phyloP scores from a whole-genome alignment of 2,113 vertebrate genomes.

The Capreolus pygargus region DNA sequence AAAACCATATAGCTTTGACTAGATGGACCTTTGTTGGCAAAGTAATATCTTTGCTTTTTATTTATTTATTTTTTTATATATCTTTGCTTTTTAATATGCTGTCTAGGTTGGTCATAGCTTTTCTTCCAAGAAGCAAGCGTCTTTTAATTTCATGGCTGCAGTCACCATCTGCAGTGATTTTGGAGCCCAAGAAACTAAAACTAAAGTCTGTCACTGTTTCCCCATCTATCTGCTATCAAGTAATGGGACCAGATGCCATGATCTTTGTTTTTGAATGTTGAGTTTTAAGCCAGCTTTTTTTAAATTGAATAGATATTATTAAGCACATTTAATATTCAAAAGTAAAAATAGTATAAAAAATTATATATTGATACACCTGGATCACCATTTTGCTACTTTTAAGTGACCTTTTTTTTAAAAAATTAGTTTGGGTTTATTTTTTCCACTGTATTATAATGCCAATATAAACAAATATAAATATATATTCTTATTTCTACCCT shows the following conservation, averaged over 20 bases:
- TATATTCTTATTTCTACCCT: not conserved
- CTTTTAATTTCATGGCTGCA: not conserved
- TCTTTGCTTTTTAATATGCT: not conserved
- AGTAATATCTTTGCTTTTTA: not conserved
- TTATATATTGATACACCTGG: not conserved
- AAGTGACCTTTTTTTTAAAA: not conserved
- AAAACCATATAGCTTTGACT: not conserved
- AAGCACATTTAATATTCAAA: not conserved
- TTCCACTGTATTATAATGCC: not conserved
- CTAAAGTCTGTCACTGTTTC: not conserved
- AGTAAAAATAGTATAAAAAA: not conserved
- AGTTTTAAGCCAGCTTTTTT: not conserved
- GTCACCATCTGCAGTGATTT: not conserved
- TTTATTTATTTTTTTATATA: not conserved
- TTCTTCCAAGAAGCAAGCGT: not conserved
- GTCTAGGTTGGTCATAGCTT: not conserved
- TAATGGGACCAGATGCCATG: not conserved
- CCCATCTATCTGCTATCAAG: not conserved
- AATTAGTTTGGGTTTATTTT: not conserved
- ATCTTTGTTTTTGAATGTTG: not conserved
- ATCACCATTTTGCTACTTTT: not conserved
- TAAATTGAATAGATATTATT: not conserved
- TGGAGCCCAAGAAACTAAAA: not conserved
- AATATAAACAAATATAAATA: not conserved
- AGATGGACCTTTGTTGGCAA: not conserved